phyloP scores from a whole-genome alignment of 2,797 vertebrate species.

The Orestias chungarensis region DNA sequence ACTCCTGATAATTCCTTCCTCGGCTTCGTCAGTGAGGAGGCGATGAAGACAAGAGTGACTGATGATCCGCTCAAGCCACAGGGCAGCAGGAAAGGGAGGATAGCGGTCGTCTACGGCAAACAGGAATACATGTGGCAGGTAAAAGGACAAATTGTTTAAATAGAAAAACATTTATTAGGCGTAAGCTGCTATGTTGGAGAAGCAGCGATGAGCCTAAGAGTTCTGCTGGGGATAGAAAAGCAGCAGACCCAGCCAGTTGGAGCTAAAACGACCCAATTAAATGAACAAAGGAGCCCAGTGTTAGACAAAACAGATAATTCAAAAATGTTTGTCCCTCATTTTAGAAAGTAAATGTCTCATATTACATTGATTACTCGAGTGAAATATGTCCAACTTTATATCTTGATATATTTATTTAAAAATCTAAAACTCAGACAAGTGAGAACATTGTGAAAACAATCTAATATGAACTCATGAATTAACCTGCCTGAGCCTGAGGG shows the following conservation, averaged over 20 bases:
- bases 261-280: background rate
- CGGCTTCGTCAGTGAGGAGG: slow-evolving; percentile 75
- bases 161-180: background rate
- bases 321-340: background rate
- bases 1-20: slow-evolving; percentile 81
- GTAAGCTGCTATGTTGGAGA: background rate
- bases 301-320: too few species aligned
- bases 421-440: too few species aligned
- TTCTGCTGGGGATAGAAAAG: too few species aligned
- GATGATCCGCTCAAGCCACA: slow-evolving; percentile 36
- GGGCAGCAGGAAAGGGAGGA: slow-evolving; percentile 58
- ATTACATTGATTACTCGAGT: too few species aligned
- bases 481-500: too few species aligned
- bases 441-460: too few species aligned
- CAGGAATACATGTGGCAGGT: slow-evolving; percentile 82
- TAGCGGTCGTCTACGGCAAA: slow-evolving; percentile 78
- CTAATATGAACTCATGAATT: too few species aligned
- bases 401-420: too few species aligned
- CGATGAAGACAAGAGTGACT: slow-evolving; percentile 25
- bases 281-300: background rate
- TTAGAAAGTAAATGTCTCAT: background rate
- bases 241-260: background rate
- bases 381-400: too few species aligned
- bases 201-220: background rate
- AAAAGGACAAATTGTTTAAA: background rate